Conservation (phyloP, 2,888 invertebrate species). For the Tromatobia lineatoria region DNA sequence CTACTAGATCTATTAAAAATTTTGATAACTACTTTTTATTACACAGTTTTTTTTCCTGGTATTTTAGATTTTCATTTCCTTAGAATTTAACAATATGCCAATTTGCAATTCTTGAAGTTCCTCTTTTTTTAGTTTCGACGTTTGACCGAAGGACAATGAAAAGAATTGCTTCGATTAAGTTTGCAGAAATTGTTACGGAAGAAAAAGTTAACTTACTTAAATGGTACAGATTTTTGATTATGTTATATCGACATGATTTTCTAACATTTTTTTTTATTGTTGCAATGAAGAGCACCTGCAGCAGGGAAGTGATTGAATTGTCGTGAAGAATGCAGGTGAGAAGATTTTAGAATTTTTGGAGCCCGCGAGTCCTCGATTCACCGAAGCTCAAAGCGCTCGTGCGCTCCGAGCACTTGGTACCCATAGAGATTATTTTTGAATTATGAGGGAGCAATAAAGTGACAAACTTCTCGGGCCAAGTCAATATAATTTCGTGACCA, state of each 20-base stretch:
- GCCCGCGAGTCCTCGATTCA: background rate
- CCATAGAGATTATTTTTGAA: constrained; percentile 62
- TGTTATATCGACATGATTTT: background rate
- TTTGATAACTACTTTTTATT: too few relatives aligned
- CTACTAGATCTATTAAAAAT: too few relatives aligned
- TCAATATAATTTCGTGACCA: constrained; percentile 52
- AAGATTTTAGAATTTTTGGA: background rate
- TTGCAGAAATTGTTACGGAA: too few relatives aligned
- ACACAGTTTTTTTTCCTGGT: too few relatives aligned
- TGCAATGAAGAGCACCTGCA: constrained; percentile 6
- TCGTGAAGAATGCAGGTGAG: background rate
- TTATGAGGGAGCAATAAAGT: constrained; percentile 70
- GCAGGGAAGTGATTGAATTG: background rate
- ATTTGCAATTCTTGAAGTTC: too few relatives aligned
- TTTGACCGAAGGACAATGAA: too few relatives aligned
- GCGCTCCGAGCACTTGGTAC: background rate
- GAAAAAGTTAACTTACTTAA: too few relatives aligned
- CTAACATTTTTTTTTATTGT: background rate
- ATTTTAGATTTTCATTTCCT: too few relatives aligned
- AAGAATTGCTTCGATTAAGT: too few relatives aligned
- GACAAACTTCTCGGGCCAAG: constrained; percentile 47
- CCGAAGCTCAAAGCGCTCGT: background rate
- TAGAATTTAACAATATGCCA: too few relatives aligned
- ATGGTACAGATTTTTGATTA: too few relatives aligned
- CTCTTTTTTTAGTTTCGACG: too few relatives aligned